phyloP scores from a whole-genome alignment of 2,797 vertebrate genomes.

The Simalia tracyae region DNA sequence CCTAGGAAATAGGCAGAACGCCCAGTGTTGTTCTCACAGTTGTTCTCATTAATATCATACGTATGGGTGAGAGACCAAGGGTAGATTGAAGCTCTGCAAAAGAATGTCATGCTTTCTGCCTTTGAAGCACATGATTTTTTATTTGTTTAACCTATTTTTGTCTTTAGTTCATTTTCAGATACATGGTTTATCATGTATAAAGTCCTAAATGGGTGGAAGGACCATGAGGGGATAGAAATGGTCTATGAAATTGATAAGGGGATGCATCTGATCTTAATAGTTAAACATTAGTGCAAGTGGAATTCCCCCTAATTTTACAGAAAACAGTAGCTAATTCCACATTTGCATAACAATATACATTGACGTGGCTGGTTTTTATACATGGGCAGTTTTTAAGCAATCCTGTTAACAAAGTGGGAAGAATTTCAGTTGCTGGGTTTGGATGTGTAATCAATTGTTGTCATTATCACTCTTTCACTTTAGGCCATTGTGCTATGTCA shows the following conservation, averaged over 20 bases:
- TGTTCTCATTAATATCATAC: background rate
- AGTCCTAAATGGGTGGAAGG: background rate
- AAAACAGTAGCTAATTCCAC: slow-evolving; percentile 1
- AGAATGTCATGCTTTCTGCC: background rate
- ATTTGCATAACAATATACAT: background rate
- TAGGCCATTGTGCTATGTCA: background rate
- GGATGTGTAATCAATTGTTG: background rate
- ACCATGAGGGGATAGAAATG: background rate
- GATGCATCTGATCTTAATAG: background rate
- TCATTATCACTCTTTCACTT: slow-evolving; percentile 16
- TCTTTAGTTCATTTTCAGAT: background rate
- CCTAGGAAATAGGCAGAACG: background rate
- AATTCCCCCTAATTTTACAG: slow-evolving; percentile 6
- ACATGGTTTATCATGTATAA: background rate
- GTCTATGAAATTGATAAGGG: background rate
- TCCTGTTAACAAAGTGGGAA: background rate
- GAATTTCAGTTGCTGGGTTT: slow-evolving; percentile 23
- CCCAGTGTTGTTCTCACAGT: background rate
- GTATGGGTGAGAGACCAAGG: background rate
- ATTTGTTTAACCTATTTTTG: background rate
- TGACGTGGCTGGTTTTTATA: slow-evolving; percentile 1
- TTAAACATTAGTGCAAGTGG: background rate
- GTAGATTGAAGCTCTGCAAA: background rate
- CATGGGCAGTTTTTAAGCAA: background rate
- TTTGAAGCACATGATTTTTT: background rate